A percentile compares a stretch with the other conserved stretches of the same genome.
phyloP scores from a whole-genome alignment of 2,888 invertebrate genomes.

The Drosophila imparisetae region DNA sequence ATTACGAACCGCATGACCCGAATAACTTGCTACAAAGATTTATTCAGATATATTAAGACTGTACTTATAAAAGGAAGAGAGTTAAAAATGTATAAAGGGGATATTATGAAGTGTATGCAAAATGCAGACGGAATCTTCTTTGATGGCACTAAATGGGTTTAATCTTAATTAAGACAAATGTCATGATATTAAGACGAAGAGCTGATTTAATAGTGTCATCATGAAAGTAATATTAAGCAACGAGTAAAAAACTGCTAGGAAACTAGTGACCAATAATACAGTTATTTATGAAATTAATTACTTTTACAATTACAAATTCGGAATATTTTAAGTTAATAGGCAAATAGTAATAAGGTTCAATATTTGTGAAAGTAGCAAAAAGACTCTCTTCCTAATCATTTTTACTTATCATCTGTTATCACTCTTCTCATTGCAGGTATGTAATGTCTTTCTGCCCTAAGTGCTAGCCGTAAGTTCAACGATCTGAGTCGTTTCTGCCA shows the following conservation, averaged over 20 bases:
- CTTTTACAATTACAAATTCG: not conserved
- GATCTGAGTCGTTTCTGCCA: not conserved
- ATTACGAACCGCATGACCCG: constrained; percentile 49
- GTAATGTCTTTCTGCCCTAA: constrained; percentile 1
- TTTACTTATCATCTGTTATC: constrained; percentile 12
- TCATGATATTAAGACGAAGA: not conserved
- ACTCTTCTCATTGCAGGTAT: constrained; percentile 52
- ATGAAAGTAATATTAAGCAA: not conserved
- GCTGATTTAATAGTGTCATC: not conserved
- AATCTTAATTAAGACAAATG: not conserved
- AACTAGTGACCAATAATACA: not conserved
- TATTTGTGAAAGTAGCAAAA: not conserved
- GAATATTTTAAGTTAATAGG: not conserved
- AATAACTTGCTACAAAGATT: constrained; percentile 37
- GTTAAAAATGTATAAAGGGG: not conserved
- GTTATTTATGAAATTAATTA: not conserved
- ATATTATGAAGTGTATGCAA: not conserved
- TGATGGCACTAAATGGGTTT: not conserved
- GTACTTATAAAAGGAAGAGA: not conserved
- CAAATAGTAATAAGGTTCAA: not conserved
- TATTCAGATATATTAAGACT: not conserved
- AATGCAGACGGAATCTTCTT: not conserved
- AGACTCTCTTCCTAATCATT: not conserved
- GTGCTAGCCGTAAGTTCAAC: constrained; percentile 36
- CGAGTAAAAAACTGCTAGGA: not conserved